Conservation (phyloP, 2,888 invertebrate species). For the Campopleginae sp. region DNA sequence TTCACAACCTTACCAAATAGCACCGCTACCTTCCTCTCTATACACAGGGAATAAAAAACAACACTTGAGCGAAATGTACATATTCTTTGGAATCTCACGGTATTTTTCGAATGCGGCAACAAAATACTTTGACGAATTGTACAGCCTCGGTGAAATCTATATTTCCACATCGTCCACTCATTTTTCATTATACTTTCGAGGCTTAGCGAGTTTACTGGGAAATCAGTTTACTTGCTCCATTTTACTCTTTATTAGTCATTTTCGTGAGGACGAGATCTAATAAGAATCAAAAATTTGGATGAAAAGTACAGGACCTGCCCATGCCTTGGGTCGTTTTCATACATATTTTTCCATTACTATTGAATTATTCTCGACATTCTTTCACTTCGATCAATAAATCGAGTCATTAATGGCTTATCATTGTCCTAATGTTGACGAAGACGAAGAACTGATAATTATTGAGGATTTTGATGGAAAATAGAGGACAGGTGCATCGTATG, state of each 20-base stretch:
- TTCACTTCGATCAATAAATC: neutral
- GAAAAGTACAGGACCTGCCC: too few species aligned
- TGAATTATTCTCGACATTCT: neutral
- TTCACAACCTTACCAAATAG: slow-evolving; percentile 24
- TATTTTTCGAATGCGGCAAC: neutral
- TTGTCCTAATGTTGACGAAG: neutral
- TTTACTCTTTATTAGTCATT: too few species aligned
- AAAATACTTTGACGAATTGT: neutral
- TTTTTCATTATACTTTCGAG: neutral
- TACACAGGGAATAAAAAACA: neutral
- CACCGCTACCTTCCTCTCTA: slow-evolving; percentile 1
- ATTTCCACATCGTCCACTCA: neutral
- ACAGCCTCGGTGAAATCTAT: neutral
- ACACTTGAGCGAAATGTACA: neutral
- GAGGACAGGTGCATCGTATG: too few species aligned
- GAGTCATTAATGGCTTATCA: neutral
- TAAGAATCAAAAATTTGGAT: too few species aligned
- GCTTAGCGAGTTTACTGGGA: neutral
- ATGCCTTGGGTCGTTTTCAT: too few species aligned
- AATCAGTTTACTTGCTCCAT: neutral
- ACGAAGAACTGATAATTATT: neutral
- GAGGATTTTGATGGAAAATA: too few species aligned
- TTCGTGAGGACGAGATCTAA: too few species aligned
- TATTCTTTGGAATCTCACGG: neutral
- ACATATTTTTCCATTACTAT: neutral